Evolutionary conservation across 2,888 invertebrate species (phyloP).

Genomic region (Deladenus siricidicola): DNA sequence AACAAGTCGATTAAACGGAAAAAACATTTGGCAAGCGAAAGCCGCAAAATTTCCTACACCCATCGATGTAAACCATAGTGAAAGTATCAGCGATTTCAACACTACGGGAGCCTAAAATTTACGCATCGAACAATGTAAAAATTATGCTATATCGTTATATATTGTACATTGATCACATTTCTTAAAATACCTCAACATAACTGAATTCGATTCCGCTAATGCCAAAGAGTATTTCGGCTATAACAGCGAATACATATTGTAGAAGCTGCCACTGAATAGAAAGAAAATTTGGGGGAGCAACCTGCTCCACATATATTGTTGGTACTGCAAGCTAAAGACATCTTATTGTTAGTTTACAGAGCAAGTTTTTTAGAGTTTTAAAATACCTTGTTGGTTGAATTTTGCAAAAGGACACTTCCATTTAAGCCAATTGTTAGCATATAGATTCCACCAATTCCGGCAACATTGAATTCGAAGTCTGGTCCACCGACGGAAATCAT

Average conservation of each 20-base stretch:
- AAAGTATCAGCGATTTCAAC: neutral
- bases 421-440: neutral
- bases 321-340: neutral
- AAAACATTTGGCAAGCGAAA: neutral
- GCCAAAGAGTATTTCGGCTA: constrained; percentile 1
- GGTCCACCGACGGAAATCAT: neutral
- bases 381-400: too few relatives aligned
- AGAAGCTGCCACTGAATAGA: constrained; percentile 5
- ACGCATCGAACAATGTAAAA: too few relatives aligned
- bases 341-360: too few relatives aligned
- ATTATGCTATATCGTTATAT: neutral
- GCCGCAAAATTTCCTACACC: neutral
- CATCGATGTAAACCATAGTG: neutral
- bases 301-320: neutral
- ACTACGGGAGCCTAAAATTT: neutral
- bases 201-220: constrained; percentile 7
- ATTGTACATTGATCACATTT: neutral
- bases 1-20: neutral
- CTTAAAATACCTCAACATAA: constrained; percentile 1
- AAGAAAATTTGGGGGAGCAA: constrained; percentile 4
- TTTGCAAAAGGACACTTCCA: neutral
- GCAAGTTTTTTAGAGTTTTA: too few relatives aligned
- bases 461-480: neutral
- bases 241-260: neutral
- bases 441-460: neutral